Evolutionary conservation across 2,113 vertebrate species (phyloP).

Genomic region (Mirounga angustirostris): DNA sequence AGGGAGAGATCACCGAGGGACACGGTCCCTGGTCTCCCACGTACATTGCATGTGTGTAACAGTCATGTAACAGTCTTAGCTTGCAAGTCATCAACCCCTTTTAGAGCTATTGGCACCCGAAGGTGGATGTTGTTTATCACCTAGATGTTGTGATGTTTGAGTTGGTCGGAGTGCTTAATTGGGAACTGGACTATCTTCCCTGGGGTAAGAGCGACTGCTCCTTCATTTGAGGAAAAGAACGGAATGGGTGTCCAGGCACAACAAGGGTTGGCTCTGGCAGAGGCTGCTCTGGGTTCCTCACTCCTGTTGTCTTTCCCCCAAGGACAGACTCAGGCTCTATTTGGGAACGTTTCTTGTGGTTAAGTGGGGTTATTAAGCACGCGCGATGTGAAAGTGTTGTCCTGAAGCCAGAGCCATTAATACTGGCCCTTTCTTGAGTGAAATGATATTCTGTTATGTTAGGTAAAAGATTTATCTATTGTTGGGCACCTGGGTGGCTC

Average conservation of each 20-base stretch:
- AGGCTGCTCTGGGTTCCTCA: background rate
- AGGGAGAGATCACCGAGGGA: background rate
- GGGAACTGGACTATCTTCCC: background rate
- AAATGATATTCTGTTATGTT: background rate
- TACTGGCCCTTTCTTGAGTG: background rate
- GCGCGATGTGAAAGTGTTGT: background rate
- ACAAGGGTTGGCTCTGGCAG: no score
- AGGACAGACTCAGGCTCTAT: no score
- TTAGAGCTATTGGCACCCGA: background rate
- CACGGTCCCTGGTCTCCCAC: rapidly evolving
- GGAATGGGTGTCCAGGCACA: background rate
- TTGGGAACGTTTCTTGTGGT: background rate
- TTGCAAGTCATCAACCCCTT: background rate
- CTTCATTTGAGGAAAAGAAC: background rate
- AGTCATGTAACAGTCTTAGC: background rate
- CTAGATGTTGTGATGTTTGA: background rate
- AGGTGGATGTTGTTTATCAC: no score
- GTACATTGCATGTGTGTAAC: background rate
- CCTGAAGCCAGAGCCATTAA: background rate
- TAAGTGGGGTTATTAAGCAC: background rate
- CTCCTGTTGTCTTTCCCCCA: no score
- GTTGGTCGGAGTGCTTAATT: background rate
- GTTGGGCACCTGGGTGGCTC: background rate
- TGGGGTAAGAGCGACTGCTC: background rate
- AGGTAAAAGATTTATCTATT: background rate